A percentile compares a stretch with the other conserved stretches of the same genome.
Evolutionary conservation across 2,888 invertebrate species (phyloP).

Genomic region (Acleris sparsana): DNA sequence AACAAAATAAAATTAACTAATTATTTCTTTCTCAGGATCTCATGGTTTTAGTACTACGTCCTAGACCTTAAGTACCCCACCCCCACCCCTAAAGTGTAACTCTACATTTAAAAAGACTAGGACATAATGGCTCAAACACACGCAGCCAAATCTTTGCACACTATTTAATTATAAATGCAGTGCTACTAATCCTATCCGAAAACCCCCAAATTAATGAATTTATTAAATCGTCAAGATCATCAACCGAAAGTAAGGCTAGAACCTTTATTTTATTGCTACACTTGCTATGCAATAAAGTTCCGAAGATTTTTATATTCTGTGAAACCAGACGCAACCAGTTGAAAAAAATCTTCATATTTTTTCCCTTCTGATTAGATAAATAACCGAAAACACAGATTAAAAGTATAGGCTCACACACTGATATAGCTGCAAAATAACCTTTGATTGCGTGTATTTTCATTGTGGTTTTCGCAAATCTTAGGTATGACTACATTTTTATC

Average conservation of each 20-base stretch:
- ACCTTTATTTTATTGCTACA: too few species aligned
- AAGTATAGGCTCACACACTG: too few species aligned
- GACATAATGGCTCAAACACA: conserved; percentile 21
- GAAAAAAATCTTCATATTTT: background rate
- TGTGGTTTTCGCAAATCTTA: background rate
- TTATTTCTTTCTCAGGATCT: too few species aligned
- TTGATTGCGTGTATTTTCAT: too few species aligned
- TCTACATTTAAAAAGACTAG: conserved; percentile 23
- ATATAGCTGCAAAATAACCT: too few species aligned
- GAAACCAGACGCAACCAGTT: too few species aligned
- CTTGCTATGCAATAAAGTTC: too few species aligned
- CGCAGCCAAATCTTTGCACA: background rate
- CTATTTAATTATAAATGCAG: conserved; percentile 7
- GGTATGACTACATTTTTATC: background rate
- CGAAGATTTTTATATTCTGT: too few species aligned
- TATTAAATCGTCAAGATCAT: too few species aligned
- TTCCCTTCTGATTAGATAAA: background rate
- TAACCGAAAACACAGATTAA: background rate
- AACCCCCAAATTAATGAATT: background rate
- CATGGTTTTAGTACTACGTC: too few species aligned
- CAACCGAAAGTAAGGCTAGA: too few species aligned
- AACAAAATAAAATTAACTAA: too few species aligned
- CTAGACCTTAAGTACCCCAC: conserved; percentile 1
- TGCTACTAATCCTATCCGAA: background rate
- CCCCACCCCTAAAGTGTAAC: background rate